Conservation (phyloP, 35 echinoderm and acorn worm species). For the Lytechinus pictus region DNA sequence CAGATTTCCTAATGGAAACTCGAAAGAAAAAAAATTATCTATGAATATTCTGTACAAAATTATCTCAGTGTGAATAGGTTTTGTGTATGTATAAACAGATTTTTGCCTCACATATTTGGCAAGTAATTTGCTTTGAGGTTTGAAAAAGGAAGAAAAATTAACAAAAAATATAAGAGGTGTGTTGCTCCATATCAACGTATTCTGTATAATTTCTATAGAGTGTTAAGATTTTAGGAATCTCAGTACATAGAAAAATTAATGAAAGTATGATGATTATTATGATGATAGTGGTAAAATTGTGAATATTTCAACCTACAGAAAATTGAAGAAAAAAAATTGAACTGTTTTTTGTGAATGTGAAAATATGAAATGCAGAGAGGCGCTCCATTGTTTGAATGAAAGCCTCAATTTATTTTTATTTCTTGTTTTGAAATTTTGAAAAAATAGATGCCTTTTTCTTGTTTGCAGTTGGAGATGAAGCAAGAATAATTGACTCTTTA, state of each 20-base stretch:
- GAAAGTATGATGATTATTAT: constrained; percentile 23
- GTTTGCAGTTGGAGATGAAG: background rate
- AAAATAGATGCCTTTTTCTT: constrained; percentile 33
- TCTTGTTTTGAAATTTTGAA: constrained; percentile 26
- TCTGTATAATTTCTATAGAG: constrained; percentile 39
- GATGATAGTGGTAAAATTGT: constrained; percentile 34
- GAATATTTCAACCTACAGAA: constrained; percentile 24
- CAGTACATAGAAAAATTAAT: background rate
- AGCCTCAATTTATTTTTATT: constrained; percentile 43
- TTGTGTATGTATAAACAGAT: constrained; percentile 48
- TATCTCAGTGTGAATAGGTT: constrained; percentile 25
- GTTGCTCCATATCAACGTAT: constrained; percentile 32
- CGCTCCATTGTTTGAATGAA: background rate
- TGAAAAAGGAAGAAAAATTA: constrained; percentile 14
- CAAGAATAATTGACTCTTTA: background rate
- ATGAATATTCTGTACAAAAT: constrained; percentile 31
- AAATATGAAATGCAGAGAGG: background rate
- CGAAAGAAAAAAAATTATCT: background rate
- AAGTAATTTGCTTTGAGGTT: background rate
- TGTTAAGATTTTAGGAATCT: constrained; percentile 1
- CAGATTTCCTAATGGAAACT: background rate
- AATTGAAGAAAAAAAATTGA: background rate
- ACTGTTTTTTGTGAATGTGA: background rate
- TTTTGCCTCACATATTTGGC: constrained; percentile 7
- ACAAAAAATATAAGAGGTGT: constrained; percentile 27